Percentiles rank a stretch among this genome's conserved stretches.
Evolutionary conservation across 2,888 invertebrate genomes (phyloP).

Genomic region (Dynastes grantii): DNA sequence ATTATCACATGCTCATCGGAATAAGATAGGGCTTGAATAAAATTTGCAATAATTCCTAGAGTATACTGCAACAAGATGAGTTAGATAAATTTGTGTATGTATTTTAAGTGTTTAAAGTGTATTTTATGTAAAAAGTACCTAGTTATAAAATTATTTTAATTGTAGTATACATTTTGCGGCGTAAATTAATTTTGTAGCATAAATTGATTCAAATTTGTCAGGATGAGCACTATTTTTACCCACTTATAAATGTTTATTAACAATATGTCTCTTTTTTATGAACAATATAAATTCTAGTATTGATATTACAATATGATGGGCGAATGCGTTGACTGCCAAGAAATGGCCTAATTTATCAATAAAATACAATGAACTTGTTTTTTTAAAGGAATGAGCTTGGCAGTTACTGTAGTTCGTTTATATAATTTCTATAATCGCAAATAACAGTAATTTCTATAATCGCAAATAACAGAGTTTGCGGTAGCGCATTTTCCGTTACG

Average conservation of each 20-base stretch:
- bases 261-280: too few relatives aligned
- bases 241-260: too few relatives aligned
- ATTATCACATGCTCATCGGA: background rate
- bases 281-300: too few relatives aligned
- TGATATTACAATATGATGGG: too few relatives aligned
- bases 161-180: background rate
- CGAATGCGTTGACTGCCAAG: background rate
- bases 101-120: background rate
- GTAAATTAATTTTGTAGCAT: background rate
- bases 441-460: too few relatives aligned
- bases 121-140: background rate
- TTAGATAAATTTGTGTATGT: too few relatives aligned
- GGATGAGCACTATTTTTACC: too few relatives aligned
- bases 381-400: background rate
- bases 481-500: too few relatives aligned
- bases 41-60: conserved; percentile 2
- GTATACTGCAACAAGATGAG: background rate
- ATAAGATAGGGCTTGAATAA: background rate
- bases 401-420: background rate
- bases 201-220: too few relatives aligned
- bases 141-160: background rate
- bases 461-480: too few relatives aligned
- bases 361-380: background rate
- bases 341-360: background rate
- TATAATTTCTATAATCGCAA: too few relatives aligned